Conservation (phyloP, 2,113 vertebrate genomes). For the Sebastes schlegelii region DNA sequence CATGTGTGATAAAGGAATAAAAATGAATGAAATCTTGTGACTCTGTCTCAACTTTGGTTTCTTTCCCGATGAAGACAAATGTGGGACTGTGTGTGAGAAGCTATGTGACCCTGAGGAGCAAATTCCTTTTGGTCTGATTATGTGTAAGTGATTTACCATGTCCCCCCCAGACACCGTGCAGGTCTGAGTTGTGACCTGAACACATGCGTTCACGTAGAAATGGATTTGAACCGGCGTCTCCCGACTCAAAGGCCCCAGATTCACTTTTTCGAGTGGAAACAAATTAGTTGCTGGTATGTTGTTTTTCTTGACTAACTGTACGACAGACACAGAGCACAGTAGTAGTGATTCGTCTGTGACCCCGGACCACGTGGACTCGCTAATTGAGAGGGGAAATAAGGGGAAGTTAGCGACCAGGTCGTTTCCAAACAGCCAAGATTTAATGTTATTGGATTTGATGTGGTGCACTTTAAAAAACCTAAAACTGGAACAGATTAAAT, state of each 20-base stretch:
- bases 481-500: no score
- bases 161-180: constrained; percentile 18
- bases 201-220: constrained; percentile 23
- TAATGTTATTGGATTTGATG: background rate
- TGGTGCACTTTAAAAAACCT: background rate
- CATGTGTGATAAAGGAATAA: background rate
- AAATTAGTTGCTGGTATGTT: constrained; percentile 65
- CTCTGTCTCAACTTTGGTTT: constrained; percentile 18
- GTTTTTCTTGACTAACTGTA: constrained; percentile 49
- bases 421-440: background rate
- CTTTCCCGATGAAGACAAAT: background rate
- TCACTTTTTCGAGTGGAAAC: constrained; percentile 52
- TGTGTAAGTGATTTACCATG: constrained; percentile 29
- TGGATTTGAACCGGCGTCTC: constrained; percentile 35
- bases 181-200: constrained; percentile 29
- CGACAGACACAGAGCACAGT: background rate
- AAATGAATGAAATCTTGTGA: constrained; percentile 39
- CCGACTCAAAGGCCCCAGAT: constrained; percentile 27
- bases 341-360: constrained; percentile 10
- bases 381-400: constrained; percentile 47
- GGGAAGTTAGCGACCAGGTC: constrained; percentile 35
- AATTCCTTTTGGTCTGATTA: constrained; percentile 33
- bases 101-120: constrained; percentile 15
- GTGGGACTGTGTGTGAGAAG: constrained; percentile 34
- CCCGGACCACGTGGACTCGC: constrained; percentile 31